Conservation (phyloP, 2,797 vertebrate species). For the Muscicapa striata region DNA sequence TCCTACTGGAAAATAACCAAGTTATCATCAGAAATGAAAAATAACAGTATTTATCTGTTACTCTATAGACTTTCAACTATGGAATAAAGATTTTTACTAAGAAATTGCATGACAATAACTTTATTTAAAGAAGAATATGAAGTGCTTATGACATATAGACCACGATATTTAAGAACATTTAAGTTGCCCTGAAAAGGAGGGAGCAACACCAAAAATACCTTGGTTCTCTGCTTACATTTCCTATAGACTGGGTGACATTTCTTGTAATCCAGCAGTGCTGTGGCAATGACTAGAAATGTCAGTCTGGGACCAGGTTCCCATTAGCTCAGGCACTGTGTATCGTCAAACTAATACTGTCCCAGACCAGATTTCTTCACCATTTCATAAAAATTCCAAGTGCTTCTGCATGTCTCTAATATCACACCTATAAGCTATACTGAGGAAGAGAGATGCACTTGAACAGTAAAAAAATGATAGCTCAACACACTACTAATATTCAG, state of each 20-base stretch:
- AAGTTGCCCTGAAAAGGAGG: neutral
- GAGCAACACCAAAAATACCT: neutral
- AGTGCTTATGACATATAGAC: neutral
- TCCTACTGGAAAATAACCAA: neutral
- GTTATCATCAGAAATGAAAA: neutral
- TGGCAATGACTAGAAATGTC: neutral
- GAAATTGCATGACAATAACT: neutral
- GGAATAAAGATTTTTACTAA: neutral
- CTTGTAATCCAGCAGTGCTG: neutral
- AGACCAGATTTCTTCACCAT: neutral
- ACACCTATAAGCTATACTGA: neutral
- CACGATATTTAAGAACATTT: neutral
- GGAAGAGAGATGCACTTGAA: neutral
- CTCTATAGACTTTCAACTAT: neutral
- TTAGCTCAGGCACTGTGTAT: neutral
- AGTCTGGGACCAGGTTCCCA: neutral
- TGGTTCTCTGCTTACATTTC: neutral
- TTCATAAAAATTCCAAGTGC: neutral
- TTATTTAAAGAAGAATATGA: neutral
- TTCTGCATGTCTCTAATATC: neutral
- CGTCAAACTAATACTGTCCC: neutral
- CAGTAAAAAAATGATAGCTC: neutral
- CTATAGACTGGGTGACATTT: neutral
- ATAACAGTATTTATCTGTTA: neutral
- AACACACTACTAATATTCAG: neutral